A percentile compares a stretch with the other conserved stretches of the same genome.
Conservation (phyloP, 2,888 invertebrate genomes). For the Gymnosoma rotundatum region DNA sequence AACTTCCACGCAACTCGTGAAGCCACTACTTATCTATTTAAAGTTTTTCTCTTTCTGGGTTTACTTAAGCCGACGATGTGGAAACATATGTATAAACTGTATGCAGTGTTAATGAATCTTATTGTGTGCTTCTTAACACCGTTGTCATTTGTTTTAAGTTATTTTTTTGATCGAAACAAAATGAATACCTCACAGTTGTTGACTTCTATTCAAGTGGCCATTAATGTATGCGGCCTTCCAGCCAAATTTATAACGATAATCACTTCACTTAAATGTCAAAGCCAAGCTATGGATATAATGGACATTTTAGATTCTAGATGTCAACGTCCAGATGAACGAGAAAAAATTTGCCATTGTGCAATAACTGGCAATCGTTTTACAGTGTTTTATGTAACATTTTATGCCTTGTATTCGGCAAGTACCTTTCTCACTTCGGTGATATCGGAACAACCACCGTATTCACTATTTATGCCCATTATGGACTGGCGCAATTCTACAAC, state of each 20-base stretch:
- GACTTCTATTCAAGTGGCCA: slow-evolving; percentile 73
- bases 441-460: slow-evolving; percentile 71
- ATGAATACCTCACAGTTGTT: slow-evolving; percentile 72
- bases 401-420: slow-evolving; percentile 43
- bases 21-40: slow-evolving; percentile 65
- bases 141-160: slow-evolving; percentile 65
- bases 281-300: slow-evolving; percentile 60
- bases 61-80: slow-evolving; percentile 27
- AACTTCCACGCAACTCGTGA: slow-evolving; percentile 41
- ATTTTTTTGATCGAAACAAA: slow-evolving; percentile 32
- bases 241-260: slow-evolving; percentile 69
- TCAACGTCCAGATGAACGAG: slow-evolving; percentile 56
- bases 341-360: slow-evolving; percentile 57
- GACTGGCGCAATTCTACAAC: slow-evolving; percentile 69
- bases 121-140: slow-evolving; percentile 56
- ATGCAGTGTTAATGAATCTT: slow-evolving; percentile 46
- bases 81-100: slow-evolving; percentile 52
- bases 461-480: slow-evolving; percentile 67
- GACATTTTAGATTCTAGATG: slow-evolving; percentile 71
- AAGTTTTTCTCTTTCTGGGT: slow-evolving; percentile 52
- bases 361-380: slow-evolving; percentile 70
- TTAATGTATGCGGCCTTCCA: slow-evolving; percentile 71
- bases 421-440: slow-evolving; percentile 62
- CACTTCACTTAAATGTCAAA: slow-evolving; percentile 56
- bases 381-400: slow-evolving; percentile 68